Evolutionary conservation across 2,888 invertebrate species (phyloP), one percentile per base, ranked within the genome.

Genomic region (Caenorhabditis sp.): DNA sequence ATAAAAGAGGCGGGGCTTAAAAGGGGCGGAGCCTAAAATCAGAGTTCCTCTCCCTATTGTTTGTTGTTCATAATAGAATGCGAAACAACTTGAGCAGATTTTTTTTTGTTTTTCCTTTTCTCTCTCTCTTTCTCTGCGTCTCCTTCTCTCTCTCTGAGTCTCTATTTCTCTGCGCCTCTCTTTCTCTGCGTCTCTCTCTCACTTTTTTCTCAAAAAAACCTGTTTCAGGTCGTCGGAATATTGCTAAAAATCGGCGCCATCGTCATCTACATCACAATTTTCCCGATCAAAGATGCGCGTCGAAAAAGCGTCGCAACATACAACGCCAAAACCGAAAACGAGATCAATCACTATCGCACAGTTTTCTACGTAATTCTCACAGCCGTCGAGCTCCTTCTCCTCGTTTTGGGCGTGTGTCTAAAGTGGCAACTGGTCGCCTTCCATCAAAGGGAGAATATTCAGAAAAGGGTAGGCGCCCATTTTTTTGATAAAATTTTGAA

Each of bases 401-500:
- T 72, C 1, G 62, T 78, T 57, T n/a, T n/a, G n/a, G 76, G 76
- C 54, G 65, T 69, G 19, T 80, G 78, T 54, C 58, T 80, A 60
- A 78, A 80, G 62, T 80, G 78, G 76, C 80, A 80, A 64, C 63
- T 80, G n/a, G 67, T 80, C 21, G 72, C 80, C 0, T 68, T 78
- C 50, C 69, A 78, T 57, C 63, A 78, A 31, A 63, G 70, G 53
- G 78, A 78, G 27, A 68, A 78, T 19, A 69, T 69, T 31, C 76
- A 78, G 54, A 73, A 76, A 37, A 66, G 78, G 53, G 78, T 76
- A 23, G 50, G 70, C 4, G 3, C 5, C n/a, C 4, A 17, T 4
- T 50, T 50, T n/a, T n/a, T n/a, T n/a, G n/a, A n/a, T 50, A n/a
- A n/a, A 19, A 50, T 4, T 5, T 50, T 53, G 23, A 53, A 53